Conservation (phyloP, 2,113 vertebrate species). For the Thomomys bottae region DNA sequence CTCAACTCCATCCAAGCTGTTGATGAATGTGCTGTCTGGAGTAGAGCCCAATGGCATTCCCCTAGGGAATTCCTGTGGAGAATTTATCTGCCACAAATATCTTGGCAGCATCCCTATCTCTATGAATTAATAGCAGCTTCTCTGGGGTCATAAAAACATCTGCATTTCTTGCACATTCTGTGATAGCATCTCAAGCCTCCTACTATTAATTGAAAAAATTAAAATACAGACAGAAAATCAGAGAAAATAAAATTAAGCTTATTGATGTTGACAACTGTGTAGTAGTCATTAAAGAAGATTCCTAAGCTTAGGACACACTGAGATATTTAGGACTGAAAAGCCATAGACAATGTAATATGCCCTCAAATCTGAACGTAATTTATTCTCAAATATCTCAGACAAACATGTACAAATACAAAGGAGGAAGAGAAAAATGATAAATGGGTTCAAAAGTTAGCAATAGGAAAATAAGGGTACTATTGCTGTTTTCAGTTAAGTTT, state of each 20-base stretch:
- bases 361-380: neutral
- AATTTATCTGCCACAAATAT: constrained; percentile 15
- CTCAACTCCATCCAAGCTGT: neutral
- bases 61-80: neutral
- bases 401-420: neutral
- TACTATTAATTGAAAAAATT: neutral
- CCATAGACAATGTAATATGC: neutral
- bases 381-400: neutral
- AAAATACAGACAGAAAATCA: constrained; percentile 9
- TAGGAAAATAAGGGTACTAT: neutral
- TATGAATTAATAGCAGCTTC: constrained; percentile 14
- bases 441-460: neutral
- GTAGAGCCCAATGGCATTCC: neutral
- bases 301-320: too few relatives aligned
- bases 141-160: neutral
- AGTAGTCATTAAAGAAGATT: too few relatives aligned
- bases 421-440: neutral
- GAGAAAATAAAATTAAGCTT: neutral
- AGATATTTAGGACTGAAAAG: neutral
- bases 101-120: neutral
- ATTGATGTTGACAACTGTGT: neutral
- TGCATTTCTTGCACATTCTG: neutral
- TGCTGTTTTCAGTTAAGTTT: neutral
- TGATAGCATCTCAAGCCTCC: neutral
- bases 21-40: constrained; percentile 15